Conservation (phyloP, 2,797 vertebrate genomes). For the Cyclura pinguis region DNA sequence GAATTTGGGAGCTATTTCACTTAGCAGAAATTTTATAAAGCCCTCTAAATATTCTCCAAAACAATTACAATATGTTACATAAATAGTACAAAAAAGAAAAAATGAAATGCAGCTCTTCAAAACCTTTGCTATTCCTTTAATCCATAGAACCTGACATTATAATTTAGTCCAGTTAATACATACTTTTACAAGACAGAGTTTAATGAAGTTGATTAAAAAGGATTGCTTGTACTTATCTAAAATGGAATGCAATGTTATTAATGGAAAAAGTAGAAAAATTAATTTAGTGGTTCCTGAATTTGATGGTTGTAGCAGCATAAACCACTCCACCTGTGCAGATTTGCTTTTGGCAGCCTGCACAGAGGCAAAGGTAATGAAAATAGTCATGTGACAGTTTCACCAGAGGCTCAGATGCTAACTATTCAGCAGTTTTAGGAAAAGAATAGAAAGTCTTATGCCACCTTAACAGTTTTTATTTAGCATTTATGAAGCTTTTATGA, state of each 20-base stretch:
- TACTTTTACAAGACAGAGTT: neutral
- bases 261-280: constrained; percentile 10
- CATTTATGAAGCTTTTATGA: too few relatives aligned
- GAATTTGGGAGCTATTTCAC: constrained; percentile 61
- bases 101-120: neutral
- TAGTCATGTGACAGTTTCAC: neutral
- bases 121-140: constrained; percentile 26
- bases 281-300: neutral
- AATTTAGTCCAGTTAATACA: neutral
- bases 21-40: constrained; percentile 39
- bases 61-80: neutral
- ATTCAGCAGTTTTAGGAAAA: too few relatives aligned
- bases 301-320: neutral
- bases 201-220: constrained; percentile 28
- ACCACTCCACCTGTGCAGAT: neutral
- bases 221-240: constrained; percentile 1
- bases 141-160: neutral
- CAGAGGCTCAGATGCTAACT: neutral
- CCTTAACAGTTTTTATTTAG: too few relatives aligned
- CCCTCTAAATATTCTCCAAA: neutral
- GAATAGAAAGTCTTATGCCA: too few relatives aligned
- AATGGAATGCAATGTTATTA: neutral
- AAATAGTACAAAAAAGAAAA: constrained; percentile 1
- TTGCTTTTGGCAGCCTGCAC: neutral
- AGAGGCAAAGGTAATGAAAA: neutral